Evolutionary conservation across 2,888 invertebrate genomes (phyloP).

Genomic region (Andrena dorsata): DNA sequence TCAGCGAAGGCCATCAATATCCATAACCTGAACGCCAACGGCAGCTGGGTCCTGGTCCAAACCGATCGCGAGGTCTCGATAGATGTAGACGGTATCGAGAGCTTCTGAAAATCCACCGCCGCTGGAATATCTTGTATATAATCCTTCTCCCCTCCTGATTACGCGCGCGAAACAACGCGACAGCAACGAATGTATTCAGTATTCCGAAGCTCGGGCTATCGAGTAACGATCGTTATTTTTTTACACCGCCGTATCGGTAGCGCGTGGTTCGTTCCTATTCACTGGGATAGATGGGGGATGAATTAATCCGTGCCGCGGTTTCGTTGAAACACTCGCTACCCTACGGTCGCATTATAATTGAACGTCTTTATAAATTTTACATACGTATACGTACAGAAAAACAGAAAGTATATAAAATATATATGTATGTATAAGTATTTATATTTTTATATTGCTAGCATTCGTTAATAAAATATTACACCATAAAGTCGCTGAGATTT

Average conservation of each 20-base stretch:
- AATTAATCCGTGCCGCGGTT: background rate
- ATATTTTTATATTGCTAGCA: conserved; percentile 70
- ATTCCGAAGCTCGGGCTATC: conserved; percentile 41
- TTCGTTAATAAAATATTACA: conserved; percentile 66
- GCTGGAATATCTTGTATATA: background rate
- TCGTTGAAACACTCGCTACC: conserved; percentile 3
- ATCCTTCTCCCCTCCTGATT: background rate
- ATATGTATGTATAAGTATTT: conserved; percentile 61
- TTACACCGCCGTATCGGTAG: background rate
- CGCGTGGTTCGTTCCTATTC: background rate
- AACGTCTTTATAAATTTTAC: conserved; percentile 29
- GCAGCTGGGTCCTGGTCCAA: conserved; percentile 82
- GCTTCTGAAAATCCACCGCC: conserved; percentile 61
- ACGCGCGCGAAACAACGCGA: too few relatives aligned
- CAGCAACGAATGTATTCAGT: conserved; percentile 46
- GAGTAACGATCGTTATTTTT: conserved; percentile 11
- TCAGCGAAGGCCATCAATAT: conserved; percentile 77
- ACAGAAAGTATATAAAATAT: conserved; percentile 50
- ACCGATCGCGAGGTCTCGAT: conserved; percentile 76
- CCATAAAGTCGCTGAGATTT: conserved; percentile 25
- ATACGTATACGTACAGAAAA: conserved; percentile 33
- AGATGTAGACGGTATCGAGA: conserved; percentile 73
- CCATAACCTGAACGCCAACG: conserved; percentile 79
- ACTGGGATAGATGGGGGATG: too few relatives aligned
- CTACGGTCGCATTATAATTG: conserved; percentile 18